A percentile compares a stretch with the other conserved stretches of the same genome.
Conservation (phyloP, 2,113 vertebrate genomes). For the Ondatra zibethicus region DNA sequence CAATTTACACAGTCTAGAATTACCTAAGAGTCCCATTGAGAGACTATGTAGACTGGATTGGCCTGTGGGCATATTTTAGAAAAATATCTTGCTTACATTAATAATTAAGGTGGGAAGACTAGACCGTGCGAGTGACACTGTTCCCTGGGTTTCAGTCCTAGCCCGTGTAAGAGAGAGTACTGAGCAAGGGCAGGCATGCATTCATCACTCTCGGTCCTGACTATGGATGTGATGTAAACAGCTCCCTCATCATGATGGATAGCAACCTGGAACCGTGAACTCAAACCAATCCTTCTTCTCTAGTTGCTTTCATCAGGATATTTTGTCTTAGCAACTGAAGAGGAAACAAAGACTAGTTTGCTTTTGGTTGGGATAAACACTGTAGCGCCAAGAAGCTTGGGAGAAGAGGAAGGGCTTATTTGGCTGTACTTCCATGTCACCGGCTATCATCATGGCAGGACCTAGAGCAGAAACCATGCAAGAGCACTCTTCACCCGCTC, state of each 20-base stretch:
- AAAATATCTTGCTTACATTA: not conserved
- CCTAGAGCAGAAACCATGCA: not conserved
- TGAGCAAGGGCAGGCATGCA: not conserved
- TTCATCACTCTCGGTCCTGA: not conserved
- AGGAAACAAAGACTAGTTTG: not conserved
- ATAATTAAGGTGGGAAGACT: not conserved
- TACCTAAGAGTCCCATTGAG: not conserved
- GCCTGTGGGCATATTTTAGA: not conserved
- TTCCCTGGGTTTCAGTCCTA: not conserved
- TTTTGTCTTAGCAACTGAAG: not conserved
- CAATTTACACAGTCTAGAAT: not conserved
- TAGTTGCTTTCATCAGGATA: not conserved
- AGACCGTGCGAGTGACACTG: not conserved
- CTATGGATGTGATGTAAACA: too few relatives aligned
- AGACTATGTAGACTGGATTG: not conserved
- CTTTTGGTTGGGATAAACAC: not conserved
- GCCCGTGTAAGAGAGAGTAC: not conserved
- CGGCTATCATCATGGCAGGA: not conserved
- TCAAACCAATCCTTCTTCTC: not conserved
- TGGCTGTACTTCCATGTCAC: not conserved
- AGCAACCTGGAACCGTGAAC: not conserved
- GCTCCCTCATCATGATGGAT: not conserved
- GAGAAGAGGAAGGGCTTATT: not conserved
- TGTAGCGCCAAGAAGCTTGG: not conserved
- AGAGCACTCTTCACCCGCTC: not conserved